Base-by-base conservation (phyloP, 2,797 vertebrate species). In the Staurois parvus region DNA sequence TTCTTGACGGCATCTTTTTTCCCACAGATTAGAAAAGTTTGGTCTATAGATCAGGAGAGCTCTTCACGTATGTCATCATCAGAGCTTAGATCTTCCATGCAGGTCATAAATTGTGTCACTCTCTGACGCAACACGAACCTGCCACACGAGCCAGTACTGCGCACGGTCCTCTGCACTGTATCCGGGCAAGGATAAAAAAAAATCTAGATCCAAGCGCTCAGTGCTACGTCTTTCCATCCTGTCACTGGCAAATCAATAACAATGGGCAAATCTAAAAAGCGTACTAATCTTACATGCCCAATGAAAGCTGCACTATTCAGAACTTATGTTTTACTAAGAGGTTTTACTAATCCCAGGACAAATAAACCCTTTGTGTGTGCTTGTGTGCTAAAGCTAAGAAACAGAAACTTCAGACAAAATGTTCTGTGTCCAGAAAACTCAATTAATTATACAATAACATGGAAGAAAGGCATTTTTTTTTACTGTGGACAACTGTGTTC, bases 101-200 rank as follows among this genome's bases (percentile, higher is more conserved):
- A 96, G 15, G 94, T 93, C 89, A 94, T 93, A 0, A 95, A 93
- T 88, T 94, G 94, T 32, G 91, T 88, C 74, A 96, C 85, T 2
- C 90, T 93, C 5, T 96, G 94, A 1, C 94, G 92, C 85, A 96
- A 92, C 64, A 87, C 89, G 79, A 91, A 15, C 29, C 88, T 93
- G 83, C 92, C 90, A 8, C 89, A 87, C 1, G 93, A 92, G 32
- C 90, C 88, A 0, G 93, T 90, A 90, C 94, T 96, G 92, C 91
- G 84, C 79, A 24, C 91, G 91, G 0, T 76, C 21, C 15, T 91
- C 89, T 7, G 75, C 1, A 26, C 89, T 88, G 0, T 17, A 59
- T 1, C 88, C 48, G 10, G 88, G 81, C 15, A 90, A 15, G 30
- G 86, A 81, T 19, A 81, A 29, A 1, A n/a, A n/a, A n/a, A 17